phyloP scores from a whole-genome alignment of 2,113 vertebrate species.

The Takifugu bimaculatus region DNA sequence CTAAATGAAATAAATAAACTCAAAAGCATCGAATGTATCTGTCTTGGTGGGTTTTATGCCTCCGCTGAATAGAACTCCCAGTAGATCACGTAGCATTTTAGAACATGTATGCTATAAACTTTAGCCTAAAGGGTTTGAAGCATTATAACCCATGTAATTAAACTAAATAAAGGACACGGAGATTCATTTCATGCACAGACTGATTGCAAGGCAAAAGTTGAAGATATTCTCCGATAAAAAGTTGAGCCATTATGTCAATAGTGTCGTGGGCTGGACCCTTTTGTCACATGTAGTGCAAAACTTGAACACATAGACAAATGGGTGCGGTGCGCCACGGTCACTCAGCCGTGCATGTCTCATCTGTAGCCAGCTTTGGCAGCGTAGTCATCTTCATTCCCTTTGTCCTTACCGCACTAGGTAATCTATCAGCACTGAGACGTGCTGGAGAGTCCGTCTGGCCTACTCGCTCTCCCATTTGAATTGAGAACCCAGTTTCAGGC shows the following conservation, averaged over 20 bases:
- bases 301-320: conserved; percentile 78
- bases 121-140: neutral
- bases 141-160: neutral
- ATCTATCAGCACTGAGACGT: conserved; percentile 77
- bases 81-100: neutral
- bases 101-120: neutral
- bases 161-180: conserved; percentile 56
- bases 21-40: too few species aligned
- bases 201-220: conserved; percentile 52
- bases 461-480: conserved; percentile 78
- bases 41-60: too few species aligned
- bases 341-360: conserved; percentile 77
- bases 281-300: conserved; percentile 72
- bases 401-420: conserved; percentile 79
- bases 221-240: conserved; percentile 54
- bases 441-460: conserved; percentile 72
- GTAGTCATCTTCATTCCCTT: conserved; percentile 91
- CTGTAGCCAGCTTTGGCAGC: conserved; percentile 79
- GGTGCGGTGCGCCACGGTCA: conserved; percentile 70
- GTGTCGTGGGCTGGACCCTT: conserved; percentile 46
- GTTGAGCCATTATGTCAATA: conserved; percentile 67
- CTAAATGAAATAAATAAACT: conserved; percentile 33
- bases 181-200: conserved; percentile 50
- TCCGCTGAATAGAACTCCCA: conserved; percentile 25
- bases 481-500: conserved; percentile 72